Evolutionary conservation across 2,888 invertebrate genomes (phyloP), one percentile per base, ranked within the genome.

Genomic region (Phoronis australis): DNA sequence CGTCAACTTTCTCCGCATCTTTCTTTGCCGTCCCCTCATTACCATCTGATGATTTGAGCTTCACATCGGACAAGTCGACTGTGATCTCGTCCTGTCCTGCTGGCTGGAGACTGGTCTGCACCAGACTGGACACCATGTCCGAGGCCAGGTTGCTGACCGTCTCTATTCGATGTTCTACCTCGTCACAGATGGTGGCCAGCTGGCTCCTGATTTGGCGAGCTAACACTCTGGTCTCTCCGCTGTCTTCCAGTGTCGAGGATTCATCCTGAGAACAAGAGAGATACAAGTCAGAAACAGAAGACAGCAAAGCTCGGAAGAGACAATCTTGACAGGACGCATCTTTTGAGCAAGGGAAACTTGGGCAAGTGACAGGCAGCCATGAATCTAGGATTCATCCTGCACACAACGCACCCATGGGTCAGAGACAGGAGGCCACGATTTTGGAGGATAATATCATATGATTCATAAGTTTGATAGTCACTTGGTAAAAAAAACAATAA

Each of bases 171-270:
- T 27, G 27, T 9, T 40, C 40, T 35, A 47, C 41, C 41, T 47
- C 31, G 2, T 40, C 26, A 41, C 47, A 47, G 26, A 47, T 47
- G 20, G 27, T 24, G 37, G 40, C 27, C 21, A 47, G 41, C 20
- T 44, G 44, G 44, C 20, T 15, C n/a, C 35, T 3, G 3, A 44
- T 3, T 15, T 44, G 44, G 6, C 25, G 9, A 9, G 31, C 18
- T 12, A 44, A 15, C 15, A 12, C 31, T 31, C 15, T 31, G 31
- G 31, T 31, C 15, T 31, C 31, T 15, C 31, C 31, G 15, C 31
- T 31, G 15, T 9, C 9, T 31, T 31, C 31, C 31, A 31, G 15
- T n/a, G n/a, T n/a, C n/a, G n/a, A n/a, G n/a, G n/a, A n/a, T n/a
- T n/a, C n/a, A n/a, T n/a, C n/a, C n/a, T n/a, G n/a, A n/a, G n/a